These are phyloP conservation scores for Podiceps cristatus DNA, from an alignment of 2,113 vertebrate genomes.

Conservation along the genomic window DNA sequence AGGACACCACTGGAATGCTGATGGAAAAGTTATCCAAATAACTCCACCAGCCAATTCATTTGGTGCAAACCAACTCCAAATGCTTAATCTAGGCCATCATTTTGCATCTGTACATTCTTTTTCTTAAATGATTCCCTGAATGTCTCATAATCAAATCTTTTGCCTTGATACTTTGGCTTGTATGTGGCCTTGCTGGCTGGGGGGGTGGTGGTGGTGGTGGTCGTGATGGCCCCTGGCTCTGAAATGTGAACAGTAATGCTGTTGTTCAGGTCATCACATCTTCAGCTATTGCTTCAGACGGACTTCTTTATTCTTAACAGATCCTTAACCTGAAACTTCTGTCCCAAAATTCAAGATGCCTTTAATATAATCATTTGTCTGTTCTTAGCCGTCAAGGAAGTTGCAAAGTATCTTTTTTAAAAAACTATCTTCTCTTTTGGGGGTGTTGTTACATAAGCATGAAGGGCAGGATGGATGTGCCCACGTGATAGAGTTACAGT, in stretches of 20 bases:
- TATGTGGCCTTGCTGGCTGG: not conserved
- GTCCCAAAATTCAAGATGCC: not conserved
- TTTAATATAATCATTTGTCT: not conserved
- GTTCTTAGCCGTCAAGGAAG: conserved; percentile 9
- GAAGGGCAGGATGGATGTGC: not conserved
- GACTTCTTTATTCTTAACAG: conserved; percentile 14
- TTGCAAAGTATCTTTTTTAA: conserved; percentile 18
- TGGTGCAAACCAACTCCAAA: not conserved
- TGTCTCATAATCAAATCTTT: conserved; percentile 5
- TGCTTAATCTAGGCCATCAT: not conserved
- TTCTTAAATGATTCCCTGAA: conserved; percentile 6
- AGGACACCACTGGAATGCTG: not conserved
- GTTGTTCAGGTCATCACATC: not conserved
- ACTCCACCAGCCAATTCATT: not conserved
- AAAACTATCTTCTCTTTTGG: not conserved
- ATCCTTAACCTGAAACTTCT: conserved; percentile 5
- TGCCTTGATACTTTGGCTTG: not conserved
- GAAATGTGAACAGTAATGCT: conserved; percentile 3
- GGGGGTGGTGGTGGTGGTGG: not conserved
- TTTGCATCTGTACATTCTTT: conserved; percentile 20
- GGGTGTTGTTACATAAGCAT: not conserved
- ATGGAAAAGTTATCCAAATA: not conserved
- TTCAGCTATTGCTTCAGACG: not conserved
- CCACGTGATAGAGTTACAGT: not conserved
- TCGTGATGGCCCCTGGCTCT: not conserved